Base-by-base conservation (phyloP, 2,113 vertebrate species). In the Hippocampus guttulatus region DNA sequence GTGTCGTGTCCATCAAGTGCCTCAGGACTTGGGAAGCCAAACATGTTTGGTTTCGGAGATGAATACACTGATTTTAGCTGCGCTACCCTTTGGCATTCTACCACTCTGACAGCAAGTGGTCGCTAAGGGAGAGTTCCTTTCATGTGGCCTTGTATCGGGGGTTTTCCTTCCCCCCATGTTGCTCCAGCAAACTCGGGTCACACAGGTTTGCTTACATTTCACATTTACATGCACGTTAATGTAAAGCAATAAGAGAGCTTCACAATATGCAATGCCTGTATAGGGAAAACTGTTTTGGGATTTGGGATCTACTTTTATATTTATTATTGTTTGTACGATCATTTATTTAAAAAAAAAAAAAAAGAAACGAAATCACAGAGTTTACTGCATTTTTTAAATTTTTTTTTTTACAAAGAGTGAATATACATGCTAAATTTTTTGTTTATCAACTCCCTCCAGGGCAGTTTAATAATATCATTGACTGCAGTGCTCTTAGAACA, bases 151-250 rank as follows among this genome's bases (percentile, higher is more conserved):
- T 93, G 61, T 75, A 75, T 83, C 76, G 88, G 89, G 91, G 91
- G 88, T 91, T 65, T 77, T 87, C 90, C 90, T 38, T 30, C 30
- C 1, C 89, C 81, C 74, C n/a, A 41, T 70, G 61, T 63, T 80
- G 58, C 80, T 83, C 77, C 83, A 79, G 66, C 75, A 30, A 78
- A 76, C 82, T 86, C 87, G 79, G 82, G 76, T 82, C 79, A 77
- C 54, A 57, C 80, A 78, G 41, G 57, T 93, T 93, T 91, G 92
- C 93, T 93, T 92, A 90, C 92, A 92, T 85, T 78, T 79, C 69
- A 64, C 72, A 90, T 40, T 33, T 21, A 92, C 86, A 86, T 88
- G 80, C 92, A 91, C 92, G 93, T 93, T 92, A 93, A 78, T 49
- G 60, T 72, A 77, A 41, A 67, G 79, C 75, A 83, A 77, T 72